Evolutionary conservation across 2,797 vertebrate genomes (phyloP).

Genomic region (Acipenser ruthenus): DNA sequence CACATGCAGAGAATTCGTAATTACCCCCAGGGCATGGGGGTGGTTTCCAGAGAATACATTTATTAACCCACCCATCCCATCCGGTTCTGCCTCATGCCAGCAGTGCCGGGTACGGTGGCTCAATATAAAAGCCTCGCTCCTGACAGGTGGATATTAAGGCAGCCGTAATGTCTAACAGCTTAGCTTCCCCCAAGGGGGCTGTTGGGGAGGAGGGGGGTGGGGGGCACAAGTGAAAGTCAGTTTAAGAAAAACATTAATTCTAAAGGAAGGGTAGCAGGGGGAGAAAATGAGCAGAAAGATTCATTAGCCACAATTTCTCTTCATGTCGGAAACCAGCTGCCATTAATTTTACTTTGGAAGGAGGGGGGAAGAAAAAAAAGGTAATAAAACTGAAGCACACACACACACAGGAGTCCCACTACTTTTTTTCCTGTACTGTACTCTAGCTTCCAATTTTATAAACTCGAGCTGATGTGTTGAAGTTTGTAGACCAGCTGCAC

Average conservation of each 20-base stretch:
- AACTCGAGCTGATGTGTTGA: too few relatives aligned
- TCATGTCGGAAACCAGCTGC: conserved; percentile 3
- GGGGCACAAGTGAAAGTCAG: background rate
- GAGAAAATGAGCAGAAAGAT: conserved; percentile 9
- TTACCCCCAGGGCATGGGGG: too few relatives aligned
- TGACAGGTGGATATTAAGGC: conserved; percentile 18
- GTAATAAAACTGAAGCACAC: background rate
- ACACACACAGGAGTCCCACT: too few relatives aligned
- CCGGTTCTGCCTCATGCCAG: background rate
- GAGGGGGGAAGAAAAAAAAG: background rate
- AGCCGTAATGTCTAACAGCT: conserved; percentile 14
- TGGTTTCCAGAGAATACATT: conserved; percentile 6
- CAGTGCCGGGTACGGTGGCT: conserved; percentile 14
- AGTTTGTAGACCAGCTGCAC: too few relatives aligned
- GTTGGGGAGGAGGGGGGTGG: background rate
- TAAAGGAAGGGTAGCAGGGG: background rate
- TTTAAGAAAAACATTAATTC: conserved; percentile 2
- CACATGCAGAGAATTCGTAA: too few relatives aligned
- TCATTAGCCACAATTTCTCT: conserved; percentile 7
- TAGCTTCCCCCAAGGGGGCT: conserved; percentile 8
- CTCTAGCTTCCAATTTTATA: too few relatives aligned
- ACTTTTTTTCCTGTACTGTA: too few relatives aligned
- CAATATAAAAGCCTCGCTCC: background rate
- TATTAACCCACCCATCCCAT: conserved; percentile 1
- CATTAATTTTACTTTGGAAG: background rate